These are phyloP conservation scores for Panagrolaimus sp. DNA, from an alignment of 1,140 invertebrate genomes.

Conservation along the genomic window DNA sequence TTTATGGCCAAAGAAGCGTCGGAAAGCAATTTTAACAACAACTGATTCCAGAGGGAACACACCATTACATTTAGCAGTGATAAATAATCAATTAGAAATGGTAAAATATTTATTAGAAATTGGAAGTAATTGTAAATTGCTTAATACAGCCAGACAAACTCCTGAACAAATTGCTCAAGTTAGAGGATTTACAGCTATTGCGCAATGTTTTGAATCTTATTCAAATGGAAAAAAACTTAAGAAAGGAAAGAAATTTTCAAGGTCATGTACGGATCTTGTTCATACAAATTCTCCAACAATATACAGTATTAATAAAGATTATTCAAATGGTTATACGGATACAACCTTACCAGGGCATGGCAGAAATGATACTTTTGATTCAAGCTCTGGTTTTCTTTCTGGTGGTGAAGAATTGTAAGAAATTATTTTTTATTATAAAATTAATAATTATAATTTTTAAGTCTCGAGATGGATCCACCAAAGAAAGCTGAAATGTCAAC, in stretches of 20 bases:
- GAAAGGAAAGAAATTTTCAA: conserved; percentile 4
- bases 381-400: conserved; percentile 6
- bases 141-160: not conserved
- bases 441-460: too few relatives aligned
- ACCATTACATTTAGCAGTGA: conserved; percentile 5
- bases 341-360: conserved; percentile 1
- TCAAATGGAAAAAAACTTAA: conserved; percentile 6
- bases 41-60: conserved; percentile 12
- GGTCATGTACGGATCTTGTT: conserved; percentile 3
- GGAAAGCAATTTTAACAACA: not conserved
- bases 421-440: not conserved
- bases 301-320: not conserved
- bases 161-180: not conserved
- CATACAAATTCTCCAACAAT: not conserved
- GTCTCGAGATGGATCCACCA: not conserved
- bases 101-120: conserved; percentile 9
- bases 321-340: not conserved
- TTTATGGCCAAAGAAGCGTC: conserved; percentile 5
- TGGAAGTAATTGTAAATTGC: not conserved
- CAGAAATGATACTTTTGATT: not conserved
- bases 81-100: conserved; percentile 8
- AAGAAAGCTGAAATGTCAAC: conserved; percentile 9
- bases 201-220: not conserved
- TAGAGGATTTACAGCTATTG: not conserved
- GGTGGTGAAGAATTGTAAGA: conserved; percentile 12